These are phyloP conservation scores for Scartelaos histophorus DNA, from an alignment of 2,113 vertebrate species.

Conservation along the genomic window DNA sequence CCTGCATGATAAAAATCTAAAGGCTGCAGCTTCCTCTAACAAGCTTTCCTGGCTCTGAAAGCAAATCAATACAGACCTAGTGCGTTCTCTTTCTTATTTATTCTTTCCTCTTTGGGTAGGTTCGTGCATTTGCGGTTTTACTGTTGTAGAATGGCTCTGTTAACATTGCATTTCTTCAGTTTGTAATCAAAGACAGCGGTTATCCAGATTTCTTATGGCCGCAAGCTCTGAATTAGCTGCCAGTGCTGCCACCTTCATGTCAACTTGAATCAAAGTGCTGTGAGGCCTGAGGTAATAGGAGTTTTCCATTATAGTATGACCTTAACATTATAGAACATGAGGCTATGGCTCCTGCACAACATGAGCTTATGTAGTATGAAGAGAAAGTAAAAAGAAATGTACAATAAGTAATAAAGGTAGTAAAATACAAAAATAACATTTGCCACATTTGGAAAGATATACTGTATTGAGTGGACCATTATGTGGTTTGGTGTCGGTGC, in stretches of 20 bases:
- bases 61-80: conserved; percentile 9
- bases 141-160: not conserved
- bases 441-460: no score
- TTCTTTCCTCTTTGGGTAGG: not conserved
- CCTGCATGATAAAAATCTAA: conserved; percentile 5
- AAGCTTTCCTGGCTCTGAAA: not conserved
- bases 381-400: not conserved
- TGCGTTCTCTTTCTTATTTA: conserved; percentile 4
- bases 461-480: no score
- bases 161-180: not conserved
- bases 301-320: not conserved
- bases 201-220: not conserved
- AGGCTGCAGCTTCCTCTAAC: conserved; percentile 10
- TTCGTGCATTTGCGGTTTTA: not conserved
- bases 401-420: no score
- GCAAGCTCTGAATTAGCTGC: conserved; percentile 16
- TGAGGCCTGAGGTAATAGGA: not conserved
- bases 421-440: no score
- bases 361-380: not conserved
- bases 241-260: conserved; percentile 29
- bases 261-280: conserved; percentile 22
- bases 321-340: conserved; percentile 14
- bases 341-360: not conserved
- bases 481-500: no score
- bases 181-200: conserved; percentile 17